phyloP scores from a whole-genome alignment of 2,888 invertebrate genomes.

The Lasioglossum leucozonium region DNA sequence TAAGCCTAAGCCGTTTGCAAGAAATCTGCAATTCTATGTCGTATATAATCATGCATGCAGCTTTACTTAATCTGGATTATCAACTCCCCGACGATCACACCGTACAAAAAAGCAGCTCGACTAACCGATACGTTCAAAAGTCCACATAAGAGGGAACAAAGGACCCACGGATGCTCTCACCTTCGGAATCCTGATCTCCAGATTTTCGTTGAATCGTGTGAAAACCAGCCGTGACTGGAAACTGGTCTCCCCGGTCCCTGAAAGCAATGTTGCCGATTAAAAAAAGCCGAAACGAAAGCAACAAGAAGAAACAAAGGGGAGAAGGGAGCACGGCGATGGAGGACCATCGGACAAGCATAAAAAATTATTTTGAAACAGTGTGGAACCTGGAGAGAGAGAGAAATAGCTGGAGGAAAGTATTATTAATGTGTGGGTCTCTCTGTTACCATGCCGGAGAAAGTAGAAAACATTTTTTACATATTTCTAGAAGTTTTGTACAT shows the following conservation, averaged over 20 bases:
- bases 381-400: neutral
- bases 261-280: neutral
- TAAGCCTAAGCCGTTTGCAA: too few species aligned
- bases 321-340: neutral
- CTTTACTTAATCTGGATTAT: neutral
- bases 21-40: too few species aligned
- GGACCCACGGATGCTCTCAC: neutral
- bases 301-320: neutral
- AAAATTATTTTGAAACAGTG: constrained; percentile 1
- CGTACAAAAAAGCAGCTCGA: neutral
- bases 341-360: neutral
- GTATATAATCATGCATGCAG: neutral
- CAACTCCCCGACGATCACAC: neutral
- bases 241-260: constrained; percentile 49
- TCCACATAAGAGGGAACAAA: neutral
- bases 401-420: neutral
- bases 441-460: neutral
- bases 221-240: constrained; percentile 46
- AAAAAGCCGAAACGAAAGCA: neutral
- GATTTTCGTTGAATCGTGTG: constrained; percentile 20
- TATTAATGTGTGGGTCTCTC: neutral
- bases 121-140: neutral
- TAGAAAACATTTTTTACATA: neutral
- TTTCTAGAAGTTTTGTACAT: neutral
- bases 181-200: constrained; percentile 7